Conservation (phyloP, 2,888 invertebrate species). For the Nesidiocoris tenuis region DNA sequence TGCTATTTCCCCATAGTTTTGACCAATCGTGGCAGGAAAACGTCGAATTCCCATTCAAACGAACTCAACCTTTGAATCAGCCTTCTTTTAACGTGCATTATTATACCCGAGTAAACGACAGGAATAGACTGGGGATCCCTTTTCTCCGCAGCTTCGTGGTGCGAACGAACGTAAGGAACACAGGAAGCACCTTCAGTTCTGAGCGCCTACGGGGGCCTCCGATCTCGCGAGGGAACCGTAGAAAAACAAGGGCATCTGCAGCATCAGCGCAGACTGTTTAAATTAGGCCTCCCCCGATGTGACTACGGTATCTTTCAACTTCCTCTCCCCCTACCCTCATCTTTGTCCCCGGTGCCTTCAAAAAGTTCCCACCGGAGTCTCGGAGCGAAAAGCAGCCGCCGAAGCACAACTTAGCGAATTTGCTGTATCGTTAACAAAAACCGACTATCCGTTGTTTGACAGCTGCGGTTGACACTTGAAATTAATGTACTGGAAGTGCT, state of each 20-base stretch:
- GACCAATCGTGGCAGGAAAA: background rate
- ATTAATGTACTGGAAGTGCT: too few species aligned
- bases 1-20: too few species aligned
- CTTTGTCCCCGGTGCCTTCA: background rate
- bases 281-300: constrained; percentile 16
- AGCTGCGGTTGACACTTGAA: too few species aligned
- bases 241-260: constrained; percentile 13
- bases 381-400: background rate
- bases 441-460: too few species aligned
- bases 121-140: background rate
- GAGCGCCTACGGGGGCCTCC: background rate
- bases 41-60: background rate
- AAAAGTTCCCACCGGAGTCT: background rate
- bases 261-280: constrained; percentile 7
- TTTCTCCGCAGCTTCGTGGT: background rate
- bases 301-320: background rate
- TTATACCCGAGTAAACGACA: background rate
- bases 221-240: background rate
- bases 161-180: background rate
- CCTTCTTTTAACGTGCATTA: background rate
- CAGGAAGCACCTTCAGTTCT: background rate
- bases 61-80: background rate
- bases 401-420: background rate
- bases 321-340: constrained; percentile 3
- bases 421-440: too few species aligned